A percentile compares a stretch with the other conserved stretches of the same genome.
phyloP scores from a whole-genome alignment of 35 echinoderm and acorn worm genomes.

The Apostichopus japonicus region DNA sequence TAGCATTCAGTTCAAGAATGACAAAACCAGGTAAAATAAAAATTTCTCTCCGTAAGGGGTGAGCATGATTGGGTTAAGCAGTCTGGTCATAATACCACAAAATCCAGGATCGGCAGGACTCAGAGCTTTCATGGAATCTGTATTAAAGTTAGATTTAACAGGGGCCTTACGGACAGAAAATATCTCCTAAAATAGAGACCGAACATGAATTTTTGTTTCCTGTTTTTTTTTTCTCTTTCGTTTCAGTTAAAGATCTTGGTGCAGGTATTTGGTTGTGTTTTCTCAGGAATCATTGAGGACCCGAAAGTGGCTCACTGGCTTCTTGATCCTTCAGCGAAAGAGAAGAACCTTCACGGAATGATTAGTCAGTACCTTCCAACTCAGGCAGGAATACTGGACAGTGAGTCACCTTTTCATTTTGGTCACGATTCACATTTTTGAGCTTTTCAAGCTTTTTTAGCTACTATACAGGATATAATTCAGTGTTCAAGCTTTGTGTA shows the following conservation, averaged over 20 bases:
- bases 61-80: conserved; percentile 42
- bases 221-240: background rate
- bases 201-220: too few relatives aligned
- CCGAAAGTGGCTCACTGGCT: conserved; percentile 95
- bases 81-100: conserved; percentile 65
- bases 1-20: too few relatives aligned
- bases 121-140: conserved; percentile 80
- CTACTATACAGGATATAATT: too few relatives aligned
- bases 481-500: too few relatives aligned
- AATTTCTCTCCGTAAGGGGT: too few relatives aligned
- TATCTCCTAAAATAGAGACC: too few relatives aligned
- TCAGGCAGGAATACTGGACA: conserved; percentile 71
- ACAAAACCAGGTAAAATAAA: too few relatives aligned
- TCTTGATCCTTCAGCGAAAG: conserved; percentile 84
- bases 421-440: too few relatives aligned
- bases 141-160: conserved; percentile 69
- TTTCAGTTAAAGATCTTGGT: conserved; percentile 79
- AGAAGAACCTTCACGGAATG: conserved; percentile 89
- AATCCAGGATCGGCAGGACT: conserved; percentile 75
- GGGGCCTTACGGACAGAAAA: conserved; percentile 48
- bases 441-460: too few relatives aligned
- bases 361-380: conserved; percentile 70
- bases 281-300: conserved; percentile 63
- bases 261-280: conserved; percentile 66
- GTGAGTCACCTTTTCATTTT: conserved; percentile 39